phyloP scores from a whole-genome alignment of 2,797 vertebrate genomes.

The Melanotaenia maccullochi region DNA sequence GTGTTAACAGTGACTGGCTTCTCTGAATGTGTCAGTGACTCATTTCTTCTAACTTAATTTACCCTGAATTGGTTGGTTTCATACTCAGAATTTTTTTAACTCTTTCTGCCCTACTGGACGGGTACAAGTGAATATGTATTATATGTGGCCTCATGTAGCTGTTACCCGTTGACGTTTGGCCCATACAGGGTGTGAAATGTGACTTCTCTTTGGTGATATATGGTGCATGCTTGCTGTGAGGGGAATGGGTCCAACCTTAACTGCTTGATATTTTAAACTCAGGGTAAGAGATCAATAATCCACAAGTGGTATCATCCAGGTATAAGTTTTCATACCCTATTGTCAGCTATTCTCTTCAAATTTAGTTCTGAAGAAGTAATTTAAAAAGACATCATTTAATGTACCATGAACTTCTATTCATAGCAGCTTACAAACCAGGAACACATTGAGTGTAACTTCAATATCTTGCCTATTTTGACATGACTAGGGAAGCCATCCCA shows the following conservation, averaged over 20 bases:
- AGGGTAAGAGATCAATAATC: constrained; percentile 17
- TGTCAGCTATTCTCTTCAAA: neutral
- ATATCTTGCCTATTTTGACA: too few relatives aligned
- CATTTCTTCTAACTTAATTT: neutral
- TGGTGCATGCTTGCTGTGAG: constrained; percentile 8
- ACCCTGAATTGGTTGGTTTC: neutral
- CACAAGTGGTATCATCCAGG: constrained; percentile 11
- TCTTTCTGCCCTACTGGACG: neutral
- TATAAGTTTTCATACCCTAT: neutral
- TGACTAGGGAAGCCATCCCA: too few relatives aligned
- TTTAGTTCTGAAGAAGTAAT: neutral
- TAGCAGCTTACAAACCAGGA: too few relatives aligned
- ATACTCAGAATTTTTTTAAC: neutral
- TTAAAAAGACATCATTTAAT: too few relatives aligned
- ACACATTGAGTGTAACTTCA: too few relatives aligned
- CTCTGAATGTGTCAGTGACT: neutral
- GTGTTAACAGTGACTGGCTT: neutral
- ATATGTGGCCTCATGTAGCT: constrained; percentile 16
- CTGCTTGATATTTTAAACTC: constrained; percentile 39
- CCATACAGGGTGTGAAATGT: neutral
- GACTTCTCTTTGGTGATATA: constrained; percentile 23
- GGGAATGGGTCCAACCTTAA: constrained; percentile 16
- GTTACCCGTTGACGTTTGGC: constrained; percentile 37
- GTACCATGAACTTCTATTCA: too few relatives aligned
- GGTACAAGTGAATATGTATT: constrained; percentile 18